A percentile compares a stretch with the other conserved stretches of the same genome.
These are phyloP conservation scores for Lapara coniferarum DNA, from an alignment of 2,888 invertebrate species.

Conservation along the genomic window DNA sequence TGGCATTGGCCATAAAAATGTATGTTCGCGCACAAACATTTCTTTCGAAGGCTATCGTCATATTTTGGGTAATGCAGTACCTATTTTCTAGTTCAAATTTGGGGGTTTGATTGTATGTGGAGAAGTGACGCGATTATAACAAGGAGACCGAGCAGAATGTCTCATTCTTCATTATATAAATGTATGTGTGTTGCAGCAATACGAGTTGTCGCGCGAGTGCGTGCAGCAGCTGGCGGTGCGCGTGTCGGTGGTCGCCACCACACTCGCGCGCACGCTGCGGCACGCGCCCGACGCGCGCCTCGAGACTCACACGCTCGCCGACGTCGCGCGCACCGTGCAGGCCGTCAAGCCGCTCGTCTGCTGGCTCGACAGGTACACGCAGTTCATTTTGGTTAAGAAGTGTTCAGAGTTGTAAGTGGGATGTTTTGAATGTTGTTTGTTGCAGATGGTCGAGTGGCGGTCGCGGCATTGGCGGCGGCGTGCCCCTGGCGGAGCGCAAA, in stretches of 20 bases:
- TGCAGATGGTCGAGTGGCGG: constrained; percentile 52
- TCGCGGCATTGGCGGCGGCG: constrained; percentile 40
- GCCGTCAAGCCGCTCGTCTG: constrained; percentile 94
- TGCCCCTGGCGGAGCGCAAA: constrained; percentile 56
- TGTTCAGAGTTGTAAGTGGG: too few species aligned
- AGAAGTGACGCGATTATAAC: neutral
- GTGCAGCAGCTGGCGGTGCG: constrained; percentile 94
- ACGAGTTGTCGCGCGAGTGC: constrained; percentile 95
- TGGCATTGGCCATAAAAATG: too few species aligned
- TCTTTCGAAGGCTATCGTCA: too few species aligned
- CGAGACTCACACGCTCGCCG: constrained; percentile 91
- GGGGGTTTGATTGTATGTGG: neutral
- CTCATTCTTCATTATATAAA: neutral
- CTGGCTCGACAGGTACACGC: constrained; percentile 91
- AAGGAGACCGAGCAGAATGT: too few species aligned
- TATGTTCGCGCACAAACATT: too few species aligned
- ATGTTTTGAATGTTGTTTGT: neutral
- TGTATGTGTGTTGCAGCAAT: constrained; percentile 86
- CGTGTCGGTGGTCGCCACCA: constrained; percentile 89
- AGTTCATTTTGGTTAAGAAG: too few species aligned
- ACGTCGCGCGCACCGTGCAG: constrained; percentile 92
- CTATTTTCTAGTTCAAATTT: too few species aligned
- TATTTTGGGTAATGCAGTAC: too few species aligned
- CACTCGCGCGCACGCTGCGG: constrained; percentile 89
- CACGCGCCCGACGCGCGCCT: constrained; percentile 87